Percentiles rank a stretch among this genome's conserved stretches.
These are phyloP conservation scores for Synchiropus splendidus DNA, from an alignment of 2,113 vertebrate species.

Conservation along the genomic window DNA sequence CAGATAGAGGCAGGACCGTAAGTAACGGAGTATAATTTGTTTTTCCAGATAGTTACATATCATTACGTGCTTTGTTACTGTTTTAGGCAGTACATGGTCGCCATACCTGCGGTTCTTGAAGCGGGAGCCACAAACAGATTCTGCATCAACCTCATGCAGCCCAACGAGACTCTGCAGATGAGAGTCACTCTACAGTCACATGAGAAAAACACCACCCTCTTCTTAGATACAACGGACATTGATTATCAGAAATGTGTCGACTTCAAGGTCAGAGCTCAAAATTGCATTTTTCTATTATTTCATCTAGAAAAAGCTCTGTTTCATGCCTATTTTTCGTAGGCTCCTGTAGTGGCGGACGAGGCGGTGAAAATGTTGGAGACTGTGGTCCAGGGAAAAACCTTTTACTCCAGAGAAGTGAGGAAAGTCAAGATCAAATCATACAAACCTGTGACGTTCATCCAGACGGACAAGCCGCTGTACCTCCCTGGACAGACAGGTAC, in stretches of 20 bases:
- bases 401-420: conserved; percentile 37
- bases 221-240: conserved; percentile 7
- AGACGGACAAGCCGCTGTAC: conserved; percentile 63
- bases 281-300: background rate
- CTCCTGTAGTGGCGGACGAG: conserved; percentile 18
- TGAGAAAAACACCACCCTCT: conserved; percentile 3
- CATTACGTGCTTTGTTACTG: background rate
- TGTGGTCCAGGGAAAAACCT: conserved; percentile 35
- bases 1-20: conserved; percentile 31
- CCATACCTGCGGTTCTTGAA: conserved; percentile 54
- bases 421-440: conserved; percentile 46
- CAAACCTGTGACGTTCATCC: conserved; percentile 36
- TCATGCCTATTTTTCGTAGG: conserved; percentile 16
- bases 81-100: conserved; percentile 46
- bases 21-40: conserved; percentile 15
- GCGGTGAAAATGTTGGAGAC: conserved; percentile 34
- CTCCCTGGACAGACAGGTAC: conserved; percentile 63
- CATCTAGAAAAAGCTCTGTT: too few species aligned
- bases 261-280: conserved; percentile 32
- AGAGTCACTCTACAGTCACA: conserved; percentile 33
- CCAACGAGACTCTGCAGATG: conserved; percentile 46
- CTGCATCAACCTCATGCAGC: conserved; percentile 48
- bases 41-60: background rate
- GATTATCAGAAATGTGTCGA: conserved; percentile 39
- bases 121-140: conserved; percentile 44